phyloP scores from a whole-genome alignment of 2,113 vertebrate genomes.

The Cheirogaleus medius region DNA sequence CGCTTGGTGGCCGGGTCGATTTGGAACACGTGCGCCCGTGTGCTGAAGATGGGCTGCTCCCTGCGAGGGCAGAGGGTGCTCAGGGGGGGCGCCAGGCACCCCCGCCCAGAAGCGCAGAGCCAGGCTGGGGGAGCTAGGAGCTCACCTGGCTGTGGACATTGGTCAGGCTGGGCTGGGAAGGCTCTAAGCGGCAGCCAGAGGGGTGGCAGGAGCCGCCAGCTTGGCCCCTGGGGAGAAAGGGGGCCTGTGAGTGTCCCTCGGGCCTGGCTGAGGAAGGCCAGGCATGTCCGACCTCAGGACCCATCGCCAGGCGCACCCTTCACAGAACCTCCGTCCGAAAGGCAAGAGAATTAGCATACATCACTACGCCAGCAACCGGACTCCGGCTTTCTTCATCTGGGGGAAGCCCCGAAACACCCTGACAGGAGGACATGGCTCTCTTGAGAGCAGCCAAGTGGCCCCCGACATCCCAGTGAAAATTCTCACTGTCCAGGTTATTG shows the following conservation, averaged over 20 bases:
- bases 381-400: not conserved
- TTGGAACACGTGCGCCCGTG: slow-evolving; percentile 97
- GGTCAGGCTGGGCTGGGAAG: slow-evolving; percentile 58
- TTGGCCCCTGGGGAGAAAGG: slow-evolving; percentile 16
- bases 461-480: not conserved
- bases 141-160: slow-evolving; percentile 80
- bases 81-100: accelerated
- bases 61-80: slow-evolving; percentile 77
- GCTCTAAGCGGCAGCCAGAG: not conserved
- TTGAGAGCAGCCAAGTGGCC: not conserved
- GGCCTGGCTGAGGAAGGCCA: not conserved
- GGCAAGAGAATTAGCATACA: not conserved
- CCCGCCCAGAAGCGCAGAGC: not conserved
- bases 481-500: not conserved
- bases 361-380: not conserved
- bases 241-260: not conserved
- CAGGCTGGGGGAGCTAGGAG: no score
- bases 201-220: not conserved
- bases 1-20: slow-evolving; percentile 96
- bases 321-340: not conserved
- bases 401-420: not conserved
- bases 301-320: not conserved
- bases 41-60: slow-evolving; percentile 98
- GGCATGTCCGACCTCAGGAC: not conserved
- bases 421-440: not conserved